Percentiles rank a stretch among this genome's conserved stretches.
Evolutionary conservation across 2,797 vertebrate genomes (phyloP).

Genomic region (Pantherophis alleghaniensis): DNA sequence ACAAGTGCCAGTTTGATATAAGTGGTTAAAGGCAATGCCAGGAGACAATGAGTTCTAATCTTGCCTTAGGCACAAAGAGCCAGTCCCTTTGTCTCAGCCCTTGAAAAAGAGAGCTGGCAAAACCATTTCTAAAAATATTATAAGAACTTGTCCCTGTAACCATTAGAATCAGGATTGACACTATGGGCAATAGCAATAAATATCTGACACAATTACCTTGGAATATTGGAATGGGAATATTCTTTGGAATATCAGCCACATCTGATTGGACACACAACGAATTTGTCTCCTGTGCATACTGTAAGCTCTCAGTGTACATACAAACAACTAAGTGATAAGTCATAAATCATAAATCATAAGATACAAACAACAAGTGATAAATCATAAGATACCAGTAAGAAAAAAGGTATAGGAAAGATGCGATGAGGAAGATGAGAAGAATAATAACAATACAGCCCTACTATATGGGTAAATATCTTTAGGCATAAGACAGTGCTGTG

Average conservation of each 20-base stretch:
- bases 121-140: background rate
- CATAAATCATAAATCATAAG: background rate
- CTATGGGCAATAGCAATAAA: background rate
- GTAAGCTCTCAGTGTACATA: background rate
- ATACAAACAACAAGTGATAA: background rate
- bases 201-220: background rate
- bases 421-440: background rate
- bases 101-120: background rate
- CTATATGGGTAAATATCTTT: background rate
- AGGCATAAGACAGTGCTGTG: background rate
- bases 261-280: background rate
- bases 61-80: background rate
- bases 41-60: background rate
- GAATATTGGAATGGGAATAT: background rate
- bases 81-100: background rate
- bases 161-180: background rate
- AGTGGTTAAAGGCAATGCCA: background rate
- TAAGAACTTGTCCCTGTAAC: background rate
- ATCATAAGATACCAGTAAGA: background rate
- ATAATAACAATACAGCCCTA: background rate
- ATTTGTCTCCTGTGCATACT: background rate
- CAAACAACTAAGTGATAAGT: background rate
- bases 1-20: background rate
- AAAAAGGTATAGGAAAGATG: background rate
- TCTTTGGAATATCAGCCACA: background rate